Evolutionary conservation across 92 coral and sea anemone genomes (phyloP).

Genomic region (Zoanthus sociatus): DNA sequence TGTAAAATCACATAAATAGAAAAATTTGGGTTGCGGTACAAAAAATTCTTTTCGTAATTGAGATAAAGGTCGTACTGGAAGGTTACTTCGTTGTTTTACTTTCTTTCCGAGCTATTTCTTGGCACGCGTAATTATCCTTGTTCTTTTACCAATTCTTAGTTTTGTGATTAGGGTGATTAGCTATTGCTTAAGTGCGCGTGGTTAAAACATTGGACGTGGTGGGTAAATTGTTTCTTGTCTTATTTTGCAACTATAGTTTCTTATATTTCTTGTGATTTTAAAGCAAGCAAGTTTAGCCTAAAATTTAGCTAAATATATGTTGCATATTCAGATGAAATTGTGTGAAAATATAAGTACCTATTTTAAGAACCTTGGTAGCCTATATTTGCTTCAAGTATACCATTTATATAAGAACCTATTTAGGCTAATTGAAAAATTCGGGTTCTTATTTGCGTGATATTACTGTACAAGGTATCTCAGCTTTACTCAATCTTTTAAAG

Average conservation of each 20-base stretch:
- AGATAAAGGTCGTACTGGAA: background rate
- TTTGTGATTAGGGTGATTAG: background rate
- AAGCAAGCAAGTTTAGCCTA: no score
- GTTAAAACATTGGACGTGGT: constrained; percentile 16
- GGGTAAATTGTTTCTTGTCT: constrained; percentile 18
- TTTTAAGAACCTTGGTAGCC: no score
- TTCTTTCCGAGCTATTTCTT: background rate
- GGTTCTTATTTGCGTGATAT: no score
- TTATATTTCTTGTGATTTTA: background rate
- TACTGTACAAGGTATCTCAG: no score
- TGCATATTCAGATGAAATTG: no score
- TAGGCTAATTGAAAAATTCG: no score
- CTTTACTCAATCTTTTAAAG: no score
- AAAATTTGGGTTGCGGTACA: constrained; percentile 3
- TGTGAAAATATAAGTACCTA: no score
- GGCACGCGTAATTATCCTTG: background rate
- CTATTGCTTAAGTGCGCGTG: constrained; percentile 15
- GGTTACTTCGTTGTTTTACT: constrained; percentile 8
- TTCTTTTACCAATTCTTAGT: no score
- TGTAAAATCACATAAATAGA: constrained; percentile 17
- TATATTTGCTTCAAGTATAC: no score
- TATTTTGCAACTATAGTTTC: constrained; percentile 12
- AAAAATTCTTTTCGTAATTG: background rate
- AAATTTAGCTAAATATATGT: no score
- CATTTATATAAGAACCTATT: no score